These are phyloP conservation scores for Oscheius sp. DNA, from an alignment of 2,888 invertebrate species.

Conservation along the genomic window DNA sequence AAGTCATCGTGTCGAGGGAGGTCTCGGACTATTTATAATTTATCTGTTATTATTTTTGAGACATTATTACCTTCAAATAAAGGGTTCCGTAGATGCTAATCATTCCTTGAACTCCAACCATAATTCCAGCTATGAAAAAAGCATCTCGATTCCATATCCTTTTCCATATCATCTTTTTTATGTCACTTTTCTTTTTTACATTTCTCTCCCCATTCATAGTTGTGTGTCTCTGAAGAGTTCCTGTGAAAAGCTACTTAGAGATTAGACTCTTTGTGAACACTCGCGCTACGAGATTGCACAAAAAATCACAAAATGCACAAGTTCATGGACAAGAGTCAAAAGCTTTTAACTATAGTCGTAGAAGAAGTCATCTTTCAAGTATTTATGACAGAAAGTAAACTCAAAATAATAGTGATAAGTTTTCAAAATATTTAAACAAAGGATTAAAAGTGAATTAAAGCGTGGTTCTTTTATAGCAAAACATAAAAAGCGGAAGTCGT, in stretches of 20 bases:
- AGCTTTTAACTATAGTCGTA: no score
- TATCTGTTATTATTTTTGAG: no score
- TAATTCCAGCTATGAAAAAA: not conserved
- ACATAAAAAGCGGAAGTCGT: no score
- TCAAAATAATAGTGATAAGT: no score
- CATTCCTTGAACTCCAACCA: not conserved
- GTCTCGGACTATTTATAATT: no score
- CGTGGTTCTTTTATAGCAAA: no score
- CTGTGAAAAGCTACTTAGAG: not conserved
- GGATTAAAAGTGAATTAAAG: no score
- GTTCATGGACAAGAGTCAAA: no score
- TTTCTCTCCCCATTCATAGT: not conserved
- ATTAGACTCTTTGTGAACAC: not conserved
- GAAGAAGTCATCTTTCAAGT: no score
- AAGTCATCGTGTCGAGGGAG: not conserved
- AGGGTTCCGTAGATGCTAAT: not conserved
- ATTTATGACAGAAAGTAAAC: no score
- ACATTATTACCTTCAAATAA: slow-evolving; percentile 16
- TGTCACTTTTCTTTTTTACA: not conserved
- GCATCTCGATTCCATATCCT: not conserved
- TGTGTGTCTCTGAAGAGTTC: not conserved
- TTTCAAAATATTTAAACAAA: no score
- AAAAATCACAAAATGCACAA: not conserved
- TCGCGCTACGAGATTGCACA: not conserved
- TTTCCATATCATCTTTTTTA: not conserved